Base-by-base conservation (phyloP, 2,888 invertebrate species). In the Eristalinus aeneus region DNA sequence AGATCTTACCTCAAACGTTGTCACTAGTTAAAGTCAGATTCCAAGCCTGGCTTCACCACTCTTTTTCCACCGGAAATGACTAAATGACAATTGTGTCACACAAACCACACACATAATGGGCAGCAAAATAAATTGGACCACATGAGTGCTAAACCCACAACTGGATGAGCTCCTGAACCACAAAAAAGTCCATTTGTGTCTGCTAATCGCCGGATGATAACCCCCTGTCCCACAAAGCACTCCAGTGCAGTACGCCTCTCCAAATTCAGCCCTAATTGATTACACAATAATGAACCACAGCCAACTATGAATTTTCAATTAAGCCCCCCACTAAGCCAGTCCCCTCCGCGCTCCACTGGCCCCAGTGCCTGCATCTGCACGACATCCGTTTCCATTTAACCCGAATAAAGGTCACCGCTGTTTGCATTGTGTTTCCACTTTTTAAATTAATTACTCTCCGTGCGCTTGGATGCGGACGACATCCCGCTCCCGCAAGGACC, bases 371-470 rank as follows among this genome's bases (percentile, higher is more conserved):
- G 27, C 27, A 27, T 27, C 27, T 27, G 27, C 46, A 16, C 46
- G 16, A 16, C 46, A 16, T 16, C 16, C 16, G 46, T 46, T 46
- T 1, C 16, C 46, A 46, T 46, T 46, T 46, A 46, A 16, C 46
- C 46, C 46, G 46, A 46, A n/a, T n/a, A 34, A 32, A 16, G 20
- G 10, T 20, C n/a, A 23, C 31, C 77, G 16, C 71, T 11, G 23
- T 69, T 69, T 77, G 36, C 31, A 20, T 64, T 71, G 71, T 32
- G 71, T 71, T 65, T 65, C 64, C 58, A 39, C 32, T 71, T 78
- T 78, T 78, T 60, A 64, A 72, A 78, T 60, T 72, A 78, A 72
- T 65, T 65, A 78, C 60, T 65, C 72, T 32, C 58, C 53, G 60
- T 64, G 78, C 72, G 78, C 72, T 67, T 60, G 39, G 23, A 23